phyloP scores from a whole-genome alignment of 2,113 vertebrate species.

The Chaenogobius annularis region DNA sequence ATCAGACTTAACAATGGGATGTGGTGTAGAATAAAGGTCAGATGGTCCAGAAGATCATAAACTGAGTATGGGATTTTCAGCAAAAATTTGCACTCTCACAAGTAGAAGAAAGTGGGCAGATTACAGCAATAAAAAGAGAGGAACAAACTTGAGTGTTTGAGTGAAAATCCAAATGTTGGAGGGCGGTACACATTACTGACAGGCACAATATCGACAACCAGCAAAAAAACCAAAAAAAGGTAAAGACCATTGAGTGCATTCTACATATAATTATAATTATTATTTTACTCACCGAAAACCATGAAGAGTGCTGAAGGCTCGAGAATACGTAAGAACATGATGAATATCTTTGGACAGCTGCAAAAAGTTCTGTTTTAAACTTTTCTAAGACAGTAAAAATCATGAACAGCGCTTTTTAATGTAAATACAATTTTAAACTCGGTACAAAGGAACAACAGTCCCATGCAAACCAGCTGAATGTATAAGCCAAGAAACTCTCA shows the following conservation, averaged over 20 bases:
- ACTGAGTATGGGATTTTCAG: background rate
- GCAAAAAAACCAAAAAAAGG: too few species aligned
- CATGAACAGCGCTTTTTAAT: too few species aligned
- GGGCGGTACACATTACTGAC: too few species aligned
- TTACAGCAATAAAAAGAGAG: background rate
- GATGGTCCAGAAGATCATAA: background rate
- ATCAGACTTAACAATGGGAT: conserved; percentile 8
- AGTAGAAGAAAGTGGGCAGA: background rate
- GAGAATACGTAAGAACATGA: too few species aligned
- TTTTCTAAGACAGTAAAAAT: too few species aligned
- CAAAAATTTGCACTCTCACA: background rate
- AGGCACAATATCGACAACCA: too few species aligned
- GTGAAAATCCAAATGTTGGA: background rate
- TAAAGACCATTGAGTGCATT: too few species aligned
- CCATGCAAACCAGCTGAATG: background rate
- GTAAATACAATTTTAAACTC: background rate
- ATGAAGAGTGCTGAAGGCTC: too few species aligned
- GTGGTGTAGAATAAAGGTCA: conserved; percentile 1
- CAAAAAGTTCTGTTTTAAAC: too few species aligned
- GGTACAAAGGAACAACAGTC: background rate
- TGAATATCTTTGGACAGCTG: too few species aligned
- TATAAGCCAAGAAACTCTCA: background rate
- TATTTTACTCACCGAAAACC: too few species aligned
- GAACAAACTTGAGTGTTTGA: background rate
- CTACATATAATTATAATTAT: too few species aligned